Evolutionary conservation across 2,888 invertebrate species (phyloP).

Genomic region (Thera obeliscata): DNA sequence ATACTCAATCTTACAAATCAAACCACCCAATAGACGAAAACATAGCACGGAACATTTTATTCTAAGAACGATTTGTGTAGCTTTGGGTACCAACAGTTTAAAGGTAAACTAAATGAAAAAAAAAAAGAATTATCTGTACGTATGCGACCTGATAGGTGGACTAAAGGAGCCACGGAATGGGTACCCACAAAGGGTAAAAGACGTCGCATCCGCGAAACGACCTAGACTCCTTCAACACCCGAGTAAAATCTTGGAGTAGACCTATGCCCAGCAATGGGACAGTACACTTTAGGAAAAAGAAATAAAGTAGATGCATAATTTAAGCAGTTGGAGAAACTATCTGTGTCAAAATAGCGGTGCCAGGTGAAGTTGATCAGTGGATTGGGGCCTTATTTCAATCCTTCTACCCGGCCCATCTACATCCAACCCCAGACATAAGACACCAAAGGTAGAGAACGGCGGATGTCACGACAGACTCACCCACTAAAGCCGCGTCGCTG

Average conservation of each 20-base stretch:
- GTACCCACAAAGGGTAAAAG: too few relatives aligned
- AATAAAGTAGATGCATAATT: too few relatives aligned
- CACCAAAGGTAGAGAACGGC: slow-evolving; percentile 3
- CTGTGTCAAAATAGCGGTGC: neutral
- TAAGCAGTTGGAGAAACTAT: neutral
- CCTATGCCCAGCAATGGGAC: too few relatives aligned
- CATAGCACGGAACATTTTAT: neutral
- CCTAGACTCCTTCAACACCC: too few relatives aligned
- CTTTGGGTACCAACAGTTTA: neutral
- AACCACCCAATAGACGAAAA: neutral
- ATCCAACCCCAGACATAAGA: slow-evolving; percentile 1
- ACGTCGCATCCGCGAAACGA: too few relatives aligned
- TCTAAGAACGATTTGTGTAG: neutral
- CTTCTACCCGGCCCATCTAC: neutral
- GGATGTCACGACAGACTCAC: slow-evolving; percentile 83
- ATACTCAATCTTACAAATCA: too few relatives aligned
- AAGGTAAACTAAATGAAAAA: neutral
- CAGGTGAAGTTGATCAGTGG: neutral
- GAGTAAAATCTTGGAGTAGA: too few relatives aligned
- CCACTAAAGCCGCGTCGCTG: slow-evolving; percentile 93
- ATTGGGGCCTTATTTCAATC: neutral
- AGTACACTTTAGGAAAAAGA: too few relatives aligned
- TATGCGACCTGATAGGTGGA: too few relatives aligned
- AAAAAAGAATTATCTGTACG: neutral
- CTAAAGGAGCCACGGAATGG: too few relatives aligned